Evolutionary conservation across 2,888 invertebrate genomes (phyloP), one percentile per base, ranked within the genome.

Genomic region (Ormyrus pomaceus): DNA sequence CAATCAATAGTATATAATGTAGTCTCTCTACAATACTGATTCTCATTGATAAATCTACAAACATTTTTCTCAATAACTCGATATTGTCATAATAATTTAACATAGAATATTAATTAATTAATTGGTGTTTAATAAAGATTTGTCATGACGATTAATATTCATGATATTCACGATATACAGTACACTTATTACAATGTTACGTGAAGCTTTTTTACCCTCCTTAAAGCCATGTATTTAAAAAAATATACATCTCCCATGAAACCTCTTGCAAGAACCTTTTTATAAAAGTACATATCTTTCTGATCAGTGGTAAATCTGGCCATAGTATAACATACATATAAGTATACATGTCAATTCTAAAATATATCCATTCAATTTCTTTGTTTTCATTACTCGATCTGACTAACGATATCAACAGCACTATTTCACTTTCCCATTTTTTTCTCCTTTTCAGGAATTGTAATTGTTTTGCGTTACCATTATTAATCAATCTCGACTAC

Each of bases 201-300:
- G 48, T 53, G 55, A 72, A 72, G 78, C 66, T 68, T 66, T 53
- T 64, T n/a, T 34, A 48, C 7, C 69, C 2, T 9, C 53, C 34
- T 48, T 69, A 61, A 74, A 76, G 77, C 79, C 73, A 55, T 79
- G 73, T 70, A 82, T 79, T 79, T 82, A 82, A 79, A 79, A 82
- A 82, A 73, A 82, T 82, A 82, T 79, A 82, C 53, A 55, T 81
- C 72, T 68, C 45, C 53, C 64, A n/a, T 55, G 48, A 66, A 46
- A 64, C 51, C 58, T 69, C 70, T 61, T 62, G 34, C 46, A 61
- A 73, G 62, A 58, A 34, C 45, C 53, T 75, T 69, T 34, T 55
- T 81, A 76, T 68, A 77, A 82, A 45, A 64, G 34, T 5, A 8
- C 62, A 11, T 64, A 46, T 64, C 10, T 64, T 34, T 64, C 10